Conservation (phyloP, 1,140 invertebrate species). For the Aphelenchoides besseyi region DNA sequence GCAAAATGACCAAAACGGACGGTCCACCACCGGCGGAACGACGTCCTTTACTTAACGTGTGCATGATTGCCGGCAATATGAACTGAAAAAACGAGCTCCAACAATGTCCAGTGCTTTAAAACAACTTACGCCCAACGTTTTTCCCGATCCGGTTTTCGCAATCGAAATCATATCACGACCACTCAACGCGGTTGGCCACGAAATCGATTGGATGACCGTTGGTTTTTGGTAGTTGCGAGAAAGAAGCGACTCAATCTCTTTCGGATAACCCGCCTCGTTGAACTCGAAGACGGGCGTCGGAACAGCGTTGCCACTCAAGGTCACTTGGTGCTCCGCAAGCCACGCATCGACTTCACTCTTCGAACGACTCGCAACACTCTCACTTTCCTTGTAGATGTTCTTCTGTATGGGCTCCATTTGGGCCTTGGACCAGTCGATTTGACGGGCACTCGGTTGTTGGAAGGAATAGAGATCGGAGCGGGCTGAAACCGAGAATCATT, state of each 20-base stretch:
- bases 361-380: conserved; percentile 40
- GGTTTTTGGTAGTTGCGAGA: conserved; percentile 55
- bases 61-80: conserved; percentile 74
- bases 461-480: no score
- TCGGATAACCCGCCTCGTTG: conserved; percentile 43
- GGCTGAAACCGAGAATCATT: no score
- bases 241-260: conserved; percentile 33
- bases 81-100: conserved; percentile 62
- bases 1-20: conserved; percentile 75
- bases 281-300: conserved; percentile 58
- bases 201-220: conserved; percentile 63
- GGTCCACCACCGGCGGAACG: conserved; percentile 47
- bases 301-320: conserved; percentile 47
- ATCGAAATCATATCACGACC: conserved; percentile 67
- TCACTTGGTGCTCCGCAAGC: conserved; percentile 55
- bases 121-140: conserved; percentile 62
- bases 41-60: conserved; percentile 80
- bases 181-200: conserved; percentile 66
- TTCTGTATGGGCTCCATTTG: conserved; percentile 50
- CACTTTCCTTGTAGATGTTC: conserved; percentile 51
- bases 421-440: conserved; percentile 42
- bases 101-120: no score
- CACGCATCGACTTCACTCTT: conserved; percentile 54
- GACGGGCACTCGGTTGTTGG: conserved; percentile 1
- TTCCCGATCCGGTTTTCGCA: conserved; percentile 70